These are phyloP conservation scores for Caenorhabditis sp. DNA, from an alignment of 2,888 invertebrate genomes.

Conservation along the genomic window DNA sequence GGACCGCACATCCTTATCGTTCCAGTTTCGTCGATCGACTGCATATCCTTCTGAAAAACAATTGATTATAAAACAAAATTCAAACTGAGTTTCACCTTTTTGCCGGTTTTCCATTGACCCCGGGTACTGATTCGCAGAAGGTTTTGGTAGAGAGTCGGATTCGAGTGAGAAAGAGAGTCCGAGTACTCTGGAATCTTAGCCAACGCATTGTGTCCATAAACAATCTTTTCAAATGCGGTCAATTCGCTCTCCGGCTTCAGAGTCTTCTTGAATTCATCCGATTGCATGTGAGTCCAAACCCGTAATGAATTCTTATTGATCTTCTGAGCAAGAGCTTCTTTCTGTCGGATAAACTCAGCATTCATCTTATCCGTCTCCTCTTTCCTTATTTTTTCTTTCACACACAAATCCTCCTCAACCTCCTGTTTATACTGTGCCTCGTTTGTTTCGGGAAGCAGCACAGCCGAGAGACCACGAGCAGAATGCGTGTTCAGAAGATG, in stretches of 20 bases:
- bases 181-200: constrained; percentile 1
- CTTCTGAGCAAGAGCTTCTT: neutral
- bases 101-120: no score
- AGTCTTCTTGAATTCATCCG: neutral
- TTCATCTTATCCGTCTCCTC: neutral
- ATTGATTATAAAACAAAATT: no score
- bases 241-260: neutral
- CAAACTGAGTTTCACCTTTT: neutral
- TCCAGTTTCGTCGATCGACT: no score
- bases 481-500: neutral
- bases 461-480: neutral
- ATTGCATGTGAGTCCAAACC: constrained; percentile 11
- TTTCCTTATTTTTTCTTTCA: neutral
- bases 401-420: neutral
- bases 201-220: neutral
- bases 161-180: neutral
- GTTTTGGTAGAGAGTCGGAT: constrained; percentile 3
- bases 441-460: neutral
- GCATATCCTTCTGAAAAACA: neutral
- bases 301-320: neutral
- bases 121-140: neutral
- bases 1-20: no score
- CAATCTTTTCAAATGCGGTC: neutral
- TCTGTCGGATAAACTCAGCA: neutral
- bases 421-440: no score